These are phyloP conservation scores for Netelia fuscicornis DNA, from an alignment of 2,888 invertebrate species.

Conservation along the genomic window DNA sequence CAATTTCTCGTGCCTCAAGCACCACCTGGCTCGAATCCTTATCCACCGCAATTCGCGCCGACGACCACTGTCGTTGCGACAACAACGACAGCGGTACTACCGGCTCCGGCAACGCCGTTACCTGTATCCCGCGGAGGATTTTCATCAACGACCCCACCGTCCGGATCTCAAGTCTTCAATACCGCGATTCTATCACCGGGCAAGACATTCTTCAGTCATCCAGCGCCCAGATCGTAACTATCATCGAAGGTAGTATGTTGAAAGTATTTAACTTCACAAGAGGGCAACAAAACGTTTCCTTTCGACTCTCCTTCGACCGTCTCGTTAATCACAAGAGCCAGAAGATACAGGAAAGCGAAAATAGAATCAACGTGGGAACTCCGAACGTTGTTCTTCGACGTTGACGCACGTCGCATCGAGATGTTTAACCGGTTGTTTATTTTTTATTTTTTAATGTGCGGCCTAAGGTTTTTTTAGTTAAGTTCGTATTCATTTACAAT, in stretches of 20 bases:
- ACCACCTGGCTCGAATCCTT: slow-evolving; percentile 83
- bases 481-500: slow-evolving; percentile 11
- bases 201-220: slow-evolving; percentile 78
- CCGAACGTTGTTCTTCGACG: not conserved
- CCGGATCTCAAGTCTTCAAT: slow-evolving; percentile 63
- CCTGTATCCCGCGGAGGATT: slow-evolving; percentile 68
- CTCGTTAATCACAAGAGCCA: not conserved
- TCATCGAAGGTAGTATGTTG: slow-evolving; percentile 73
- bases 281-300: slow-evolving; percentile 1
- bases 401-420: slow-evolving; percentile 3
- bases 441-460: slow-evolving; percentile 24
- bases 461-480: slow-evolving; percentile 35
- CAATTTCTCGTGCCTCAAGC: slow-evolving; percentile 80
- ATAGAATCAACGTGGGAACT: not conserved
- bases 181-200: slow-evolving; percentile 70
- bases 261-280: slow-evolving; percentile 64
- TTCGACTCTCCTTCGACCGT: not conserved
- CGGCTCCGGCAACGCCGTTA: slow-evolving; percentile 63
- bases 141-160: slow-evolving; percentile 71
- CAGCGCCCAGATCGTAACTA: slow-evolving; percentile 80
- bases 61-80: slow-evolving; percentile 70
- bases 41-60: slow-evolving; percentile 81
- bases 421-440: slow-evolving; percentile 13
- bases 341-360: not conserved
- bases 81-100: slow-evolving; percentile 70